These are phyloP conservation scores for Lasioglossum baleicum DNA, from an alignment of 1,140 invertebrate species.

Conservation along the genomic window DNA sequence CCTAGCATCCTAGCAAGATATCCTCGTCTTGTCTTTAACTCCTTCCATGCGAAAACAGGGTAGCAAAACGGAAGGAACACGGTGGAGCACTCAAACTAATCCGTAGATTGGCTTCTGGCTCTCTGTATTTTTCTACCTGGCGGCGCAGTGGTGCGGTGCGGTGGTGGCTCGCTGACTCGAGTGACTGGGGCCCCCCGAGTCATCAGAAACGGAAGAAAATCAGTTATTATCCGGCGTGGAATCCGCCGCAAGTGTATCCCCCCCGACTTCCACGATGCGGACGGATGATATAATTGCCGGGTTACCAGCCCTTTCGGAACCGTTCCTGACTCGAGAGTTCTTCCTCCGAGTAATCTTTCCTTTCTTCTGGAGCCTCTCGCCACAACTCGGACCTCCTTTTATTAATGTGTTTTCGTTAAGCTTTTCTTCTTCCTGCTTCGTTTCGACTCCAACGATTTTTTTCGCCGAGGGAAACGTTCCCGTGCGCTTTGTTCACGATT, in stretches of 20 bases:
- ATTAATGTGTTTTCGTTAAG: conserved; percentile 34
- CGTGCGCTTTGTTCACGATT: too few relatives aligned
- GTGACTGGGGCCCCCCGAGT: conserved; percentile 25
- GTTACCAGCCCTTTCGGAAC: conserved; percentile 37
- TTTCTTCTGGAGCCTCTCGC: background rate
- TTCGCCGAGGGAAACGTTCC: too few relatives aligned
- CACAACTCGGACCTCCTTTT: background rate
- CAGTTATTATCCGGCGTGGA: conserved; percentile 49
- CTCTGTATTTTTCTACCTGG: conserved; percentile 48
- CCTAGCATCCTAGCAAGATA: too few relatives aligned
- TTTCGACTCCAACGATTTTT: background rate
- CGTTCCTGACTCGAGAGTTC: background rate
- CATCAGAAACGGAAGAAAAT: conserved; percentile 51
- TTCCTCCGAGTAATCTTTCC: conserved; percentile 13
- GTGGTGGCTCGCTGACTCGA: conserved; percentile 47
- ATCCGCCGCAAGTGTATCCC: conserved; percentile 42
- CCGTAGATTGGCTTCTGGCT: conserved; percentile 58
- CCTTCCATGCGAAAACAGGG: conserved; percentile 36
- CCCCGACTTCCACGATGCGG: conserved; percentile 21
- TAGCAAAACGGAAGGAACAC: background rate
- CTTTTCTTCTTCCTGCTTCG: background rate
- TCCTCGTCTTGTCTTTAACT: conserved; percentile 19
- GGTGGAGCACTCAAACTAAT: conserved; percentile 45
- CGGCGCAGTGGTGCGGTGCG: conserved; percentile 12
- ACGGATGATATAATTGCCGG: conserved; percentile 46